Conservation (phyloP, 2,113 vertebrate genomes). For the Chaetorhynchus papuensis region DNA sequence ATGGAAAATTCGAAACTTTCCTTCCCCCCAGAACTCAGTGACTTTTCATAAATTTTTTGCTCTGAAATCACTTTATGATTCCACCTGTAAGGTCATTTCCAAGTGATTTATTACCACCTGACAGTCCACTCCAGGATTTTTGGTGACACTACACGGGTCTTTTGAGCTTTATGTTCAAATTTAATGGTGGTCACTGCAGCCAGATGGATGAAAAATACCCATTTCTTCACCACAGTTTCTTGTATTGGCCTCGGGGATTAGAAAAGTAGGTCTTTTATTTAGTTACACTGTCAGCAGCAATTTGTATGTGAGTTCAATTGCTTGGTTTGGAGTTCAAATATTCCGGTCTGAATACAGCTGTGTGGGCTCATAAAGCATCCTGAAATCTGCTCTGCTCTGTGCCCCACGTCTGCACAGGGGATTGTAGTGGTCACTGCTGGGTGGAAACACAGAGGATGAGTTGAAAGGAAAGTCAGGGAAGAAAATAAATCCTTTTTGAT, state of each 20-base stretch:
- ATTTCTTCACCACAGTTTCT: conserved; percentile 8
- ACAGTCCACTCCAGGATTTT: background rate
- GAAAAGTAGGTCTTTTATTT: conserved; percentile 43
- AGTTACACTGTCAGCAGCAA: conserved; percentile 26
- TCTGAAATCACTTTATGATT: background rate
- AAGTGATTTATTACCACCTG: background rate
- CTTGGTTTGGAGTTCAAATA: conserved; percentile 41
- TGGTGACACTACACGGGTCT: conserved; percentile 4
- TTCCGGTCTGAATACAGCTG: background rate
- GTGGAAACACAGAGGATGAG: background rate
- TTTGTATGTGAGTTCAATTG: conserved; percentile 35
- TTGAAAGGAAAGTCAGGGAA: background rate
- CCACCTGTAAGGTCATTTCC: background rate
- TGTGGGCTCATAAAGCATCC: background rate
- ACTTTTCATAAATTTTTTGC: background rate
- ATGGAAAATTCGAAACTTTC: background rate
- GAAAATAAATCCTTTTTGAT: background rate
- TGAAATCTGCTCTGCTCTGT: background rate
- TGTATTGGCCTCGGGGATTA: conserved; percentile 30
- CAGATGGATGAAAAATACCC: conserved; percentile 18
- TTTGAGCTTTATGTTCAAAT: conserved; percentile 25
- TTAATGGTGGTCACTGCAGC: background rate
- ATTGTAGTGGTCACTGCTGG: background rate
- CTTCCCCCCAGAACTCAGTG: background rate
- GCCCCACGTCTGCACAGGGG: background rate